phyloP scores from a whole-genome alignment of 2,113 vertebrate genomes.

The Scomber scombrus region DNA sequence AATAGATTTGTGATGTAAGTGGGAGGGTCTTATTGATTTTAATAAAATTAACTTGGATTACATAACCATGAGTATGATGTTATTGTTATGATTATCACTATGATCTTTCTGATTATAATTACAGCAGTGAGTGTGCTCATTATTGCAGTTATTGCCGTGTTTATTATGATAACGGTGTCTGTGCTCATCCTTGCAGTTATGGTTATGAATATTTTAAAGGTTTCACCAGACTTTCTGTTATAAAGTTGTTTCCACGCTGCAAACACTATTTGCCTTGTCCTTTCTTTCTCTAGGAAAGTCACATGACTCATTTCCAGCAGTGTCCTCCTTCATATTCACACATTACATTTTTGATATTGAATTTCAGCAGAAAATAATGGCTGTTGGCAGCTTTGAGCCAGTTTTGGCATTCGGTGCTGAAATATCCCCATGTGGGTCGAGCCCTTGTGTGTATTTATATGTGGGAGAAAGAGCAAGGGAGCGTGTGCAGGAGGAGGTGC shows the following conservation, averaged over 20 bases:
- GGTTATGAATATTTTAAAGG: background rate
- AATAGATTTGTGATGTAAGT: constrained; percentile 33
- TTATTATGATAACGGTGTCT: too few species aligned
- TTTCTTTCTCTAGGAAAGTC: constrained; percentile 16
- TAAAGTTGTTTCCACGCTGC: background rate
- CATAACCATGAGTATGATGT: background rate
- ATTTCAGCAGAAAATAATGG: constrained; percentile 49
- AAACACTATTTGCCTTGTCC: background rate
- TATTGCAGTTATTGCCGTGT: too few species aligned
- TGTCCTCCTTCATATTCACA: constrained; percentile 12
- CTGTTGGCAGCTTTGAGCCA: constrained; percentile 18
- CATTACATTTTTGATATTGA: constrained; percentile 40
- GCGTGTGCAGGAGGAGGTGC: constrained; percentile 30
- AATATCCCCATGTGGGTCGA: constrained; percentile 10
- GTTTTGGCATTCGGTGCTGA: constrained; percentile 14
- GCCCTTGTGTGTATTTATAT: constrained; percentile 47
- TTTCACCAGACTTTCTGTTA: background rate
- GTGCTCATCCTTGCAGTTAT: too few species aligned
- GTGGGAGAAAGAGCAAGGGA: constrained; percentile 9
- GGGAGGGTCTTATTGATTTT: constrained; percentile 13
- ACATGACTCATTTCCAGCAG: constrained; percentile 11
- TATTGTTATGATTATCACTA: background rate
- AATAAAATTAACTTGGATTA: constrained; percentile 20
- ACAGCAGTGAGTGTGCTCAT: background rate
- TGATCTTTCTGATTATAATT: background rate